A percentile compares a stretch with the other conserved stretches of the same genome.
These are phyloP conservation scores for Anarhynchus alexandrinus DNA, from an alignment of 2,113 vertebrate genomes.

Conservation along the genomic window DNA sequence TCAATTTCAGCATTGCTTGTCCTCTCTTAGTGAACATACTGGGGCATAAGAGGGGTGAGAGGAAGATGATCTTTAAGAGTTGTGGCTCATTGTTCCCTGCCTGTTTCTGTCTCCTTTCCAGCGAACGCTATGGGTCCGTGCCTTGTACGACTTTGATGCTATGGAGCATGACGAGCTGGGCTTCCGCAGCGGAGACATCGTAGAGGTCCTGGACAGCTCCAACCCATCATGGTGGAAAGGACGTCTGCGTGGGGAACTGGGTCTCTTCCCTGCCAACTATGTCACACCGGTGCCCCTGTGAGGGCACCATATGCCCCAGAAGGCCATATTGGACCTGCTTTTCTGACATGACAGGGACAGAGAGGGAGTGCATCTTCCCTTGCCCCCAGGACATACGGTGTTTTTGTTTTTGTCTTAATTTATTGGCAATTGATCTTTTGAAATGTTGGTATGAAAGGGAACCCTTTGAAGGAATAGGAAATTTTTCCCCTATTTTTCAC, in stretches of 20 bases:
- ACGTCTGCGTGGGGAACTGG: slow-evolving; percentile 77
- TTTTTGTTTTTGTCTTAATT: slow-evolving; percentile 47
- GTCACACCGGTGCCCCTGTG: slow-evolving; percentile 73
- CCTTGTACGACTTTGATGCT: slow-evolving; percentile 87
- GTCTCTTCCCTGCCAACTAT: slow-evolving; percentile 93
- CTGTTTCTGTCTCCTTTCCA: slow-evolving; percentile 23
- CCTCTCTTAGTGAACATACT: background rate
- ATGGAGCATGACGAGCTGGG: slow-evolving; percentile 88
- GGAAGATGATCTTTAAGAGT: background rate
- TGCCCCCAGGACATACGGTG: background rate
- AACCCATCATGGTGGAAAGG: slow-evolving; percentile 91
- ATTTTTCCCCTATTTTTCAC: background rate
- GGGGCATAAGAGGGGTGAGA: background rate
- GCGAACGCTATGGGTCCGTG: slow-evolving; percentile 78
- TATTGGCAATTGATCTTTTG: slow-evolving; percentile 54
- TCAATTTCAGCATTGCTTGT: background rate
- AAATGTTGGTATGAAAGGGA: slow-evolving; percentile 14
- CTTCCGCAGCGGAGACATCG: slow-evolving; percentile 82
- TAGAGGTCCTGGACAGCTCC: slow-evolving; percentile 89
- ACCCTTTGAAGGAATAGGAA: background rate
- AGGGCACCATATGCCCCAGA: background rate
- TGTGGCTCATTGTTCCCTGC: background rate
- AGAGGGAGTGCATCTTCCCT: background rate
- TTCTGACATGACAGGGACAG: background rate
- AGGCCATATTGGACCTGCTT: background rate